Percentiles rank a stretch among this genome's conserved stretches.
Evolutionary conservation across 2,888 invertebrate species (phyloP).

Genomic region (Xylocampa areola): DNA sequence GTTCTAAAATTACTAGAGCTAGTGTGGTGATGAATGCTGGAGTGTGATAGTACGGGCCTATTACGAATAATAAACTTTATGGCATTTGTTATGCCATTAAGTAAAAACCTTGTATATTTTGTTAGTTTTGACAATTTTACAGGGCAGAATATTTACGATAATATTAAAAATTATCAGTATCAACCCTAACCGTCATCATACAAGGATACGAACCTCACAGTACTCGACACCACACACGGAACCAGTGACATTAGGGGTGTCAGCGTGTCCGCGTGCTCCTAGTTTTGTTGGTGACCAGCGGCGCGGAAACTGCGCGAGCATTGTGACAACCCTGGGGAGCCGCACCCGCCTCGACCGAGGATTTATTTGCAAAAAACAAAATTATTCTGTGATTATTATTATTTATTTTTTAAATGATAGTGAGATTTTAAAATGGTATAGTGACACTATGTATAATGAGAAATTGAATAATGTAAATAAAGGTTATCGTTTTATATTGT

Average conservation of each 20-base stretch:
- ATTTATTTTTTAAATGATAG: slow-evolving; percentile 41
- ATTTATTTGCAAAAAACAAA: slow-evolving; percentile 63
- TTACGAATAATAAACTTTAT: too few relatives aligned
- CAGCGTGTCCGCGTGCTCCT: slow-evolving; percentile 69
- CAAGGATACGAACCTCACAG: slow-evolving; percentile 65
- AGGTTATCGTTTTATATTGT: neutral
- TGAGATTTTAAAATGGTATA: neutral
- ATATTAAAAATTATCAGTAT: neutral
- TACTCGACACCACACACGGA: slow-evolving; percentile 65
- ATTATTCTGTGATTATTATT: slow-evolving; percentile 41
- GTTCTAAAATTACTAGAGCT: too few relatives aligned
- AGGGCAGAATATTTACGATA: too few relatives aligned
- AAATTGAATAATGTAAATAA: neutral
- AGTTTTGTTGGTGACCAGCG: slow-evolving; percentile 78
- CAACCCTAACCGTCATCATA: slow-evolving; percentile 63
- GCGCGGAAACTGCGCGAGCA: slow-evolving; percentile 77
- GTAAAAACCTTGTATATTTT: too few relatives aligned
- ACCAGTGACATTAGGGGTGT: slow-evolving; percentile 80
- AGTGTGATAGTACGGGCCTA: too few relatives aligned
- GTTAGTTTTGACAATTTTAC: too few relatives aligned
- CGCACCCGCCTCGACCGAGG: slow-evolving; percentile 59
- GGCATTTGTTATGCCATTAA: too few relatives aligned
- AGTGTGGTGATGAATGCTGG: too few relatives aligned
- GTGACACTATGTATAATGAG: neutral
- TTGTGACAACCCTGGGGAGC: slow-evolving; percentile 82